Base-by-base conservation (phyloP, 2,888 invertebrate genomes). In the Xanthia icteritia region DNA sequence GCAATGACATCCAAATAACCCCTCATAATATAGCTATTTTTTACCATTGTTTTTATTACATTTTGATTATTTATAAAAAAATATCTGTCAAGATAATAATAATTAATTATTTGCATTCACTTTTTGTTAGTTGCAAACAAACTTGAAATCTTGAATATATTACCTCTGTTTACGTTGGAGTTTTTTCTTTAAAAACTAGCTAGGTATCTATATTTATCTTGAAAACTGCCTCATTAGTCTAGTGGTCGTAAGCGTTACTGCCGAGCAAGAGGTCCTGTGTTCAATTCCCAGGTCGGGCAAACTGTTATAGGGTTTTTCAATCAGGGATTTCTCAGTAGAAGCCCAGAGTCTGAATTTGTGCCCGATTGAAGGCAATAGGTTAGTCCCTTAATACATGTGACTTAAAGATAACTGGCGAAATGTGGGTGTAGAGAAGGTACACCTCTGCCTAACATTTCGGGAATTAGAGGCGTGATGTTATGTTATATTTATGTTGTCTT, bases 81-180 rank as follows among this genome's bases (percentile, higher is more conserved):
- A 42, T 42, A 67, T 48, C 20, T 48, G 27, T 56, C 76, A 63
- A 56, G 13, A 76, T n/a, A 45, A 23, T 74, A 31, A 75, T 56
- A 17, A 60, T 23, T 42, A 48, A 73, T 23, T 60, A 56, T 54
- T 5, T 15, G 23, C 51, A 31, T 58, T 27, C 15, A 45, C 1
- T 79, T 79, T 82, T 79, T 67, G 31, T 17, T 15, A 65, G 3
- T n/a, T 1, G 3, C 8, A 66, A 56, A 39, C 39, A n/a, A 11
- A 82, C 5, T 56, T 56, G 4, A 51, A 20, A 51, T 31, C 5
- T 39, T 31, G 15, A 48, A 61, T 56, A n/a, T 54, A 4, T 20
- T n/a, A n/a, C 8, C 1, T 8, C 11, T 58, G 20, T 51, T 51
- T 65, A 31, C 9, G 0, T 42, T 23, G n/a, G 8, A 20, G 13